Base-by-base conservation (phyloP, 2,888 invertebrate species). In the Andricus curvator region DNA sequence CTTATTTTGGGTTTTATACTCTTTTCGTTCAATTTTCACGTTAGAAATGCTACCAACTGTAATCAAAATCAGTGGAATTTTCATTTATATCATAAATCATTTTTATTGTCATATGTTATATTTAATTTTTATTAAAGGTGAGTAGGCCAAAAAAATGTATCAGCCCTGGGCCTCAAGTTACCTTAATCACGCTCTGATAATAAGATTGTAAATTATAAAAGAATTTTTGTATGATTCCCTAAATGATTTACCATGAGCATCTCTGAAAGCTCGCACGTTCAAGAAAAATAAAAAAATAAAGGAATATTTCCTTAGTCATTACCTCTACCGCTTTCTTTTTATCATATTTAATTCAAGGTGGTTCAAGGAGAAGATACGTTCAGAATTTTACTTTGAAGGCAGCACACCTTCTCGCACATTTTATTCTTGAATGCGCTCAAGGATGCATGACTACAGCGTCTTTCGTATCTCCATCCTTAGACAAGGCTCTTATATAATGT, bases 371-470 rank as follows among this genome's bases (percentile, higher is more conserved):
- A 56, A 33, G 33, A 33, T 56, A 74, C 56, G 9, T 74, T 74
- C 11, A 33, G 74, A 17, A 74, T 33, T 56, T 74, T 37, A 11
- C 74, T 74, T 74, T 56, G 74, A 51, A 74, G 74, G 29, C 17
- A 33, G 33, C 51, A 74, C n/a, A 74, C 9, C 13, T 74, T 56
- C 20, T 74, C 51, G n/a, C 51, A 29, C 51, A 33, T 56, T 56
- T 74, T 56, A 56, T 74, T 56, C 74, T 56, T 74, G 74, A 74
- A 74, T 74, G 74, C 33, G 51, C 29, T 74, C 74, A 74, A 51
- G 29, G 74, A 56, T 74, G 56, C 74, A 74, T 29, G 74, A 74
- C 29, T 56, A 33, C 33, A 51, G 51, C 70, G 33, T 74, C 74
- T 56, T 74, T 51, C 33, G 51, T 51, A 74, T 56, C 33, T 74